Percentiles rank a stretch among this genome's conserved stretches.
These are phyloP conservation scores for Agrilus planipennis DNA, from an alignment of 1,140 invertebrate genomes.

Conservation along the genomic window DNA sequence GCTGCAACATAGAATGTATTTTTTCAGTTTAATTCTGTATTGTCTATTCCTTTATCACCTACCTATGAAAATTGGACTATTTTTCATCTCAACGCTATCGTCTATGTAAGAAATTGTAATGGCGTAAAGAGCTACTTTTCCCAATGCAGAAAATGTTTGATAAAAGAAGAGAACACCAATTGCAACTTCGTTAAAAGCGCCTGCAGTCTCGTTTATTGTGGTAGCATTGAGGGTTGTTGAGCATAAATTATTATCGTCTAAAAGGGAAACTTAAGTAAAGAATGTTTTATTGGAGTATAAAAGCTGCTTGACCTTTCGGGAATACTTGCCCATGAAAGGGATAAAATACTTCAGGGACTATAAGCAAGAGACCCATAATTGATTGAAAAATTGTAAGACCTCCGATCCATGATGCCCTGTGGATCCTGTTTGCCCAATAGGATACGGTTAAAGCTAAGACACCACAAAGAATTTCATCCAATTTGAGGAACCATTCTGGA, in stretches of 20 bases:
- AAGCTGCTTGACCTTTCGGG: slow-evolving; percentile 3
- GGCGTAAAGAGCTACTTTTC: slow-evolving; percentile 47
- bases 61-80: slow-evolving; percentile 40
- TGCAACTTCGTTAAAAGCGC: slow-evolving; percentile 32
- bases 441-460: slow-evolving; percentile 40
- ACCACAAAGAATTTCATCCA: slow-evolving; percentile 41
- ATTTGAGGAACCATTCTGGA: slow-evolving; percentile 45
- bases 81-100: slow-evolving; percentile 48
- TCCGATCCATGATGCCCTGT: slow-evolving; percentile 47
- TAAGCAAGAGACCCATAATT: slow-evolving; percentile 36
- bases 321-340: slow-evolving; percentile 1
- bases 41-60: slow-evolving; percentile 8
- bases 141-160: slow-evolving; percentile 46
- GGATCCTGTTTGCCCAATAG: slow-evolving; percentile 47
- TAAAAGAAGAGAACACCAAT: slow-evolving; percentile 42
- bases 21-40: not conserved
- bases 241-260: slow-evolving; percentile 2
- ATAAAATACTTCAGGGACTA: slow-evolving; percentile 39
- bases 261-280: not conserved
- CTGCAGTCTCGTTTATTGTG: not conserved
- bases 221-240: not conserved
- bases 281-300: slow-evolving; percentile 7
- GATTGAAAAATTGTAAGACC: slow-evolving; percentile 44
- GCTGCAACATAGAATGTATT: slow-evolving; percentile 1
- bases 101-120: slow-evolving; percentile 55